Evolutionary conservation across 2,113 vertebrate genomes (phyloP).

Genomic region (Rana temporaria): DNA sequence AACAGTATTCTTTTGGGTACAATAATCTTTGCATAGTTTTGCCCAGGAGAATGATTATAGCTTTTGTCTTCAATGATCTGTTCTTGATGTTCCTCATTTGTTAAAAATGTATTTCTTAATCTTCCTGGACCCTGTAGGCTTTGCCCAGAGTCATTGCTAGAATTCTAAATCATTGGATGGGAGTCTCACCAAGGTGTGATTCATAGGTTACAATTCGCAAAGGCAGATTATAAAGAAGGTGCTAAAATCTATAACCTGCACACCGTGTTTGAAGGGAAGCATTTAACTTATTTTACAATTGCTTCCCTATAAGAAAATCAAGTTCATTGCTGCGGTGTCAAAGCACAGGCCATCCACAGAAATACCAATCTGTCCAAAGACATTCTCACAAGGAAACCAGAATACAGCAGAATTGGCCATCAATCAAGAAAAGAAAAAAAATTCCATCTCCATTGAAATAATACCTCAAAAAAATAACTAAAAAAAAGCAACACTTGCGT

Average conservation of each 20-base stretch:
- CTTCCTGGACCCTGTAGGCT: conserved; percentile 17
- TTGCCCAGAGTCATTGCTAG: conserved; percentile 15
- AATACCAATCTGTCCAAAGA: too few relatives aligned
- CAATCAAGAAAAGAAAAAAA: too few relatives aligned
- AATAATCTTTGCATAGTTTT: conserved; percentile 49
- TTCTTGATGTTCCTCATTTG: conserved; percentile 31
- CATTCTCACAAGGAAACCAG: too few relatives aligned
- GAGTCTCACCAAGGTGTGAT: conserved; percentile 14
- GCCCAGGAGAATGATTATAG: conserved; percentile 40
- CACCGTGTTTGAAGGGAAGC: not conserved
- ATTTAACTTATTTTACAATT: too few relatives aligned
- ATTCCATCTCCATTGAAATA: too few relatives aligned
- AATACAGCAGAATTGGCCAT: too few relatives aligned
- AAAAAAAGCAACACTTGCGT: too few relatives aligned
- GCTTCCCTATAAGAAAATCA: too few relatives aligned
- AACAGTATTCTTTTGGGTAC: conserved; percentile 9
- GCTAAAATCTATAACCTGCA: not conserved
- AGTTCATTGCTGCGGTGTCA: too few relatives aligned
- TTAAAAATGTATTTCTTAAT: conserved; percentile 46
- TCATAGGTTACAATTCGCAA: conserved; percentile 22
- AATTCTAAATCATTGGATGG: conserved; percentile 38
- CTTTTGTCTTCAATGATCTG: conserved; percentile 40
- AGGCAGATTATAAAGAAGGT: conserved; percentile 3
- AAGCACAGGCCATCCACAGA: too few relatives aligned
- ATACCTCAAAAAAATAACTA: too few relatives aligned